These are phyloP conservation scores for Peucedramus taeniatus DNA, from an alignment of 2,113 vertebrate genomes.

Conservation along the genomic window DNA sequence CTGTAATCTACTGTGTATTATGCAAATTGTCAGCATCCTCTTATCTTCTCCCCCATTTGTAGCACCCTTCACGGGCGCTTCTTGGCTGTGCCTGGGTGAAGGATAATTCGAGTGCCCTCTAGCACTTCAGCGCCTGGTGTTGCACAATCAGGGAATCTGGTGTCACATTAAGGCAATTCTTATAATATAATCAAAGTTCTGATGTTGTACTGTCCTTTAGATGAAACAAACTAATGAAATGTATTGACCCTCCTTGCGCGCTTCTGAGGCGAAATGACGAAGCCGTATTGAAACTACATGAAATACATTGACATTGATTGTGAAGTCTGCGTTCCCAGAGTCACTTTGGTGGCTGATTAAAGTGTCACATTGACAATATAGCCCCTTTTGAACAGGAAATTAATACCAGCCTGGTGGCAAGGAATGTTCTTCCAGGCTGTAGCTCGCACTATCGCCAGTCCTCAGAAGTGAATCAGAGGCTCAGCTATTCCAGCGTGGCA, in stretches of 20 bases:
- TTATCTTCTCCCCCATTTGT: neutral
- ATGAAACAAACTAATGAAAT: slow-evolving; percentile 80
- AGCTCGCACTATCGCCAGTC: slow-evolving; percentile 16
- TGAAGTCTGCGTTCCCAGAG: slow-evolving; percentile 64
- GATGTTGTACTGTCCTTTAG: slow-evolving; percentile 68
- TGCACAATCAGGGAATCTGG: slow-evolving; percentile 64
- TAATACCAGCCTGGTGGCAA: slow-evolving; percentile 70
- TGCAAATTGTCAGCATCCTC: slow-evolving; percentile 1
- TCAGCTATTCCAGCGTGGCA: neutral
- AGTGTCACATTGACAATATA: slow-evolving; percentile 76
- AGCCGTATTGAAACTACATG: slow-evolving; percentile 56
- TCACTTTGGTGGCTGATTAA: slow-evolving; percentile 75
- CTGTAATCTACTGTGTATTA: neutral
- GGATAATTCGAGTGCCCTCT: slow-evolving; percentile 68
- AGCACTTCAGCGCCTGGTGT: slow-evolving; percentile 41
- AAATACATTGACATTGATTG: slow-evolving; percentile 75
- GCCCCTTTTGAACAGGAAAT: slow-evolving; percentile 78
- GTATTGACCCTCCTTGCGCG: slow-evolving; percentile 72
- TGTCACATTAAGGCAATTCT: slow-evolving; percentile 72
- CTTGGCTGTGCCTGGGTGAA: slow-evolving; percentile 21
- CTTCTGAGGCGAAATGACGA: slow-evolving; percentile 72
- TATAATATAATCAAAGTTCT: slow-evolving; percentile 74
- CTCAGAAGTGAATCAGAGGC: slow-evolving; percentile 28
- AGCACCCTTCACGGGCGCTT: neutral
- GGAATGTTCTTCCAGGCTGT: slow-evolving; percentile 49